Percentiles rank a stretch among this genome's conserved stretches.
Conservation (phyloP, 1,140 invertebrate genomes). For the Eumaeus atala region DNA sequence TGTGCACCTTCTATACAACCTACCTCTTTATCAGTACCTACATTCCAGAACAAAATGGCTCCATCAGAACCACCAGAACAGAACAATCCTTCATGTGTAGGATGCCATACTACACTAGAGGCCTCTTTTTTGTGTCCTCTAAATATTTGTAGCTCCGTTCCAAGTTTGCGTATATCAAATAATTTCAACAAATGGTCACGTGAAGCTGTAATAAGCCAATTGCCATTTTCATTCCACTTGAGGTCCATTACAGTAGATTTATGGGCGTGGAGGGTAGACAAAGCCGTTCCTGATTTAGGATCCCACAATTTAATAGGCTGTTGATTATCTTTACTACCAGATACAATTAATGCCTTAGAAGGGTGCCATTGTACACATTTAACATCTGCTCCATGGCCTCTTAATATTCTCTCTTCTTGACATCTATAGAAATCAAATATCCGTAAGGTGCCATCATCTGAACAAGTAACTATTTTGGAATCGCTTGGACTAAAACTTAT, state of each 20-base stretch:
- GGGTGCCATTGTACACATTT: slow-evolving; percentile 99
- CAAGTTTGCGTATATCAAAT: slow-evolving; percentile 97
- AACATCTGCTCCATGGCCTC: slow-evolving; percentile 99
- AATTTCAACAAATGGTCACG: slow-evolving; percentile 98
- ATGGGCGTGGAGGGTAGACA: slow-evolving; percentile 96
- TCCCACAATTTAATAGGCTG: slow-evolving; percentile 99
- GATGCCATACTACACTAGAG: slow-evolving; percentile 98
- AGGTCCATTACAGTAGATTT: slow-evolving; percentile 99
- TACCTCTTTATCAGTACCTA: slow-evolving; percentile 98
- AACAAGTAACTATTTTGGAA: slow-evolving; percentile 98
- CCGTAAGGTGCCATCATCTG: slow-evolving; percentile 97
- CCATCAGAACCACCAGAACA: slow-evolving; percentile 98
- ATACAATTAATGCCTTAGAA: slow-evolving; percentile 95
- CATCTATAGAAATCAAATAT: slow-evolving; percentile 99
- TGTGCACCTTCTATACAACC: slow-evolving; percentile 98
- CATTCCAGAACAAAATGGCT: slow-evolving; percentile 98
- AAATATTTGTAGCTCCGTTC: slow-evolving; percentile 95
- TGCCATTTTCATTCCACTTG: slow-evolving; percentile 99
- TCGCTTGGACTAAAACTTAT: slow-evolving; percentile 99
- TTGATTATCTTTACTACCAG: slow-evolving; percentile 99
- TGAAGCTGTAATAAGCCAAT: slow-evolving; percentile 99
- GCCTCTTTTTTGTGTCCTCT: slow-evolving; percentile 99
- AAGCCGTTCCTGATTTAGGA: slow-evolving; percentile 92
- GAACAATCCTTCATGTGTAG: slow-evolving; percentile 96
- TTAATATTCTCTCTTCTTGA: slow-evolving; percentile 95